These are phyloP conservation scores for Spatula versicolor DNA, from an alignment of 2,797 vertebrate species.

Conservation along the genomic window DNA sequence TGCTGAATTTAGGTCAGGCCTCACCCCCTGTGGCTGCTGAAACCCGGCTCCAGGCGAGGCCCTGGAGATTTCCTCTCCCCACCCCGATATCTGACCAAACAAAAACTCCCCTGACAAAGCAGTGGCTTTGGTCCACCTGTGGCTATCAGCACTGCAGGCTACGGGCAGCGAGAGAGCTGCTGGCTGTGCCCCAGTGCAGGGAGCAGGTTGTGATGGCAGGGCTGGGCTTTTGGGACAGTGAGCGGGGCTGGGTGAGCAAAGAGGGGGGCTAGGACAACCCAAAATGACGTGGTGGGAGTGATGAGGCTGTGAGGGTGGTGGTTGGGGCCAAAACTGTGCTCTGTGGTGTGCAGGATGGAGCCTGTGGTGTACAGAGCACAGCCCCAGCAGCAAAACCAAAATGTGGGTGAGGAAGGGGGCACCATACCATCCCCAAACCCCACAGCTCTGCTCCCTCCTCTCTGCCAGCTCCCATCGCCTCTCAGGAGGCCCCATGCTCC, in stretches of 20 bases:
- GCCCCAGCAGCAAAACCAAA: not conserved
- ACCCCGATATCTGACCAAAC: not conserved
- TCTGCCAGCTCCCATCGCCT: not conserved
- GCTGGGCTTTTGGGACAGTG: not conserved
- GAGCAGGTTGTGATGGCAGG: not conserved
- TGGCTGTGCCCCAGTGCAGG: not conserved
- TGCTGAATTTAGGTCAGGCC: slow-evolving; percentile 45
- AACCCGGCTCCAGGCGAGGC: no score
- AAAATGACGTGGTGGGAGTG: no score
- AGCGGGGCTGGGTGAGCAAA: not conserved
- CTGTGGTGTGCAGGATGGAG: not conserved
- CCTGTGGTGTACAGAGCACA: not conserved
- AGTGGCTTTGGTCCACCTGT: not conserved
- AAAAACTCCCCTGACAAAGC: not conserved
- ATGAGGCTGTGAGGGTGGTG: not conserved
- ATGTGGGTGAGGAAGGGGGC: not conserved
- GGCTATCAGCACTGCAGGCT: not conserved
- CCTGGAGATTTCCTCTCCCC: not conserved
- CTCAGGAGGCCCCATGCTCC: not conserved
- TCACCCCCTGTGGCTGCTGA: not conserved
- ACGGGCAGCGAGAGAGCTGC: not conserved
- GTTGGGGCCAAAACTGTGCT: not conserved
- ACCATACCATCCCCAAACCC: accelerated
- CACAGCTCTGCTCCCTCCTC: not conserved
- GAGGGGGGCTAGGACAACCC: not conserved